Evolutionary conservation across 2,797 vertebrate species (phyloP).

Genomic region (Catamblyrhynchus diadema): DNA sequence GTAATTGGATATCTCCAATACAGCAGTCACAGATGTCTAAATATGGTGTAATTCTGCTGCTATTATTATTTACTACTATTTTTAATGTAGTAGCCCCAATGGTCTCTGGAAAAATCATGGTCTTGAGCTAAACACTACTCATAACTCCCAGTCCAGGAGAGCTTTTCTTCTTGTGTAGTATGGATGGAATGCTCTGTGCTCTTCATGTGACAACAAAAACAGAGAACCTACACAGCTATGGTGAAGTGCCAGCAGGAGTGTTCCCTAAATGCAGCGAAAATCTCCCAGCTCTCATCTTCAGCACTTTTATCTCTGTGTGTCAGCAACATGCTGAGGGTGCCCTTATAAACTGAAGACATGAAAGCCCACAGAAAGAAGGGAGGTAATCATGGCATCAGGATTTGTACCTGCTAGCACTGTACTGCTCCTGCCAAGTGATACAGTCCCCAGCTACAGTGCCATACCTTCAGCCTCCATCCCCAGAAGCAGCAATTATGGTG

Average conservation of each 20-base stretch:
- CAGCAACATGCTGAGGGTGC: background rate
- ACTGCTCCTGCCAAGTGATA: background rate
- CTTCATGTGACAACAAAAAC: background rate
- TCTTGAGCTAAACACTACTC: background rate
- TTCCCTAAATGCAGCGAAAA: background rate
- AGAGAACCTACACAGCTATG: background rate
- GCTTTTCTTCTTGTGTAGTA: background rate
- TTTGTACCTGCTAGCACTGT: background rate
- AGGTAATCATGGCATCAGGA: background rate
- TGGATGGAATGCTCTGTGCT: background rate
- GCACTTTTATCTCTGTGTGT: background rate
- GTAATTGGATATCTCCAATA: background rate
- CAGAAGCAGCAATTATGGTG: background rate
- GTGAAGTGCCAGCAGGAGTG: background rate
- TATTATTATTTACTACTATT: conserved; percentile 25
- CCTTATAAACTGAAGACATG: background rate
- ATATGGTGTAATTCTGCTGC: background rate
- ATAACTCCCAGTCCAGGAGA: background rate
- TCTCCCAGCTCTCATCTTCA: background rate
- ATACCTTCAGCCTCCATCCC: background rate
- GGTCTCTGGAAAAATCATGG: background rate
- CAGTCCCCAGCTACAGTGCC: background rate
- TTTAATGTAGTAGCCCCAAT: background rate
- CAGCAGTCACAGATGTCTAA: background rate
- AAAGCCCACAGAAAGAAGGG: background rate